A percentile compares a stretch with the other conserved stretches of the same genome.
Conservation (phyloP, 2,797 vertebrate genomes). For the Phrynocephalus vlangalii region DNA sequence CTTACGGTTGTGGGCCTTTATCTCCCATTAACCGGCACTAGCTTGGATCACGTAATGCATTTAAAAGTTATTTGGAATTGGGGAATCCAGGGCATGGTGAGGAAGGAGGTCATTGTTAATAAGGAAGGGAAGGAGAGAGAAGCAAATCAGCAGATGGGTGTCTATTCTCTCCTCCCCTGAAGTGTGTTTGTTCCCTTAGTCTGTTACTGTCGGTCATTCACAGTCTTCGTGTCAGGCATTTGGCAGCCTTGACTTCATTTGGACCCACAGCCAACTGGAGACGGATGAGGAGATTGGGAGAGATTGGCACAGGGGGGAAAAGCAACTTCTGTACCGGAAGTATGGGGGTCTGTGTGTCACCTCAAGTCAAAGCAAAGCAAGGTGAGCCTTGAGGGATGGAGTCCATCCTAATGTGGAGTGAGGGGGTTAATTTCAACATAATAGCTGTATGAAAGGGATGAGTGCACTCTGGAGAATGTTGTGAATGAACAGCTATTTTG, state of each 20-base stretch:
- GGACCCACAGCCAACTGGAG: not conserved
- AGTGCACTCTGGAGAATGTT: no score
- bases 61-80: constrained; percentile 66
- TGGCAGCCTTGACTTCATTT: not conserved
- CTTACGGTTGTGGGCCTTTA: not conserved
- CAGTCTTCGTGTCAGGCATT: not conserved
- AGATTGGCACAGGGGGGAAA: not conserved
- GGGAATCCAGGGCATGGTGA: constrained; percentile 51
- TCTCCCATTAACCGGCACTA: constrained; percentile 56
- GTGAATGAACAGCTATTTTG: no score
- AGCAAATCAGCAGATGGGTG: not conserved
- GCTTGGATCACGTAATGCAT: constrained; percentile 63
- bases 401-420: not conserved
- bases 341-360: not conserved
- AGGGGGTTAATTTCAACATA: not conserved
- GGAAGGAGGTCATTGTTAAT: constrained; percentile 66
- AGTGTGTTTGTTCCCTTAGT: not conserved
- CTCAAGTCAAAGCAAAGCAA: not conserved
- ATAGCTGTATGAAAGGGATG: not conserved
- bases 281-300: not conserved
- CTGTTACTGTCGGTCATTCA: constrained; percentile 7
- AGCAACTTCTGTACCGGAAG: not conserved
- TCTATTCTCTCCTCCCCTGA: not conserved
- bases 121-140: constrained; percentile 39
- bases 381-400: not conserved